A percentile compares a stretch with the other conserved stretches of the same genome.
phyloP scores from a whole-genome alignment of 2,888 invertebrate genomes.

The Gari tellinella region DNA sequence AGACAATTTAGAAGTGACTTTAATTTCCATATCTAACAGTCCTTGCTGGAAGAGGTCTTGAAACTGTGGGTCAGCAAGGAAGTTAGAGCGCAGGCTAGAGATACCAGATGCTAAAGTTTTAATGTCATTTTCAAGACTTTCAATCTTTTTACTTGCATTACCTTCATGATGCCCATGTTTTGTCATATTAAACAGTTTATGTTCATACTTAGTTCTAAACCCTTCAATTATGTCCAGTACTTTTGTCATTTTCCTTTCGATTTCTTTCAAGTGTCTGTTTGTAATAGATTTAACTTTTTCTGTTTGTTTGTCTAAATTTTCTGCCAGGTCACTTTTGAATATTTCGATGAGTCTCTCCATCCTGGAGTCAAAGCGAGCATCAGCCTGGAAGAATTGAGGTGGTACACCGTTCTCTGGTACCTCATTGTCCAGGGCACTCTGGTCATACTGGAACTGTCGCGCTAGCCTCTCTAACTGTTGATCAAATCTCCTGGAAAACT shows the following conservation, averaged over 20 bases:
- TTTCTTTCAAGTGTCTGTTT: constrained; percentile 7
- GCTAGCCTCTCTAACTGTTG: background rate
- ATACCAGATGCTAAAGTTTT: constrained; percentile 28
- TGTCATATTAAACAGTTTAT: constrained; percentile 11
- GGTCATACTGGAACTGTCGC: background rate
- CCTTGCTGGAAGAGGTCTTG: constrained; percentile 17
- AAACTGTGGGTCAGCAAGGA: constrained; percentile 20
- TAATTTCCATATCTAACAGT: constrained; percentile 21
- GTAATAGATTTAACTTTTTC: constrained; percentile 18
- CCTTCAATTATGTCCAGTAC: constrained; percentile 24
- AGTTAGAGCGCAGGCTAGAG: constrained; percentile 28
- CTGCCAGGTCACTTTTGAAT: constrained; percentile 20
- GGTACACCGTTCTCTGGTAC: constrained; percentile 24
- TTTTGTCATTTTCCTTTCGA: constrained; percentile 28
- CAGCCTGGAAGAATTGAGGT: constrained; percentile 26
- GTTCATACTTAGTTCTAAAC: constrained; percentile 28
- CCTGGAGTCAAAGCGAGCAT: constrained; percentile 15
- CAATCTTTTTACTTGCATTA: constrained; percentile 16
- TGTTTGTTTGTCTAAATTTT: constrained; percentile 19
- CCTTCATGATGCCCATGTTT: constrained; percentile 2
- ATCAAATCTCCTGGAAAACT: background rate
- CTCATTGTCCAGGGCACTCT: constrained; percentile 35
- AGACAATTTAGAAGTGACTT: constrained; percentile 23
- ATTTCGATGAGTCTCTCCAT: constrained; percentile 30
- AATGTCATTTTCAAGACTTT: constrained; percentile 28